These are phyloP conservation scores for Meloidogyne chitwoodi DNA, from an alignment of 1,140 invertebrate genomes.

Conservation along the genomic window DNA sequence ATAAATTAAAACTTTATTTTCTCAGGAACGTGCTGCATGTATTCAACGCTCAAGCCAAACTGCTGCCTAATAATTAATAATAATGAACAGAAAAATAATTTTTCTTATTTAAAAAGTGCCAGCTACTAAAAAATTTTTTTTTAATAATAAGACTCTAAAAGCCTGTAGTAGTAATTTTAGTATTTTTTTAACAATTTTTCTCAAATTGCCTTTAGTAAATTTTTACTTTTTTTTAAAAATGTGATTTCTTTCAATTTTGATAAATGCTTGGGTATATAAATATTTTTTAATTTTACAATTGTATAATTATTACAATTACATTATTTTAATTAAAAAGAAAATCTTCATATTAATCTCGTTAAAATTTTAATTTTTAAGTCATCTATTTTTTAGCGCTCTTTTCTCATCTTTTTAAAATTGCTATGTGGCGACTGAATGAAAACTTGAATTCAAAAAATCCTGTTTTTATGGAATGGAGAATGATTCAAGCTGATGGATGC, in stretches of 20 bases:
- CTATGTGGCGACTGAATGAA: neutral
- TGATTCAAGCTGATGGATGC: neutral
- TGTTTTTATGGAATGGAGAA: neutral
- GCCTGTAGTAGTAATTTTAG: neutral
- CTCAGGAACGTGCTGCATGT: conserved; percentile 57
- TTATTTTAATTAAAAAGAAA: neutral
- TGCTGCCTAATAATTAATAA: conserved; percentile 22
- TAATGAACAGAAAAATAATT: neutral
- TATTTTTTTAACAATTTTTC: neutral
- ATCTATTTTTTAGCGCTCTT: too few species aligned
- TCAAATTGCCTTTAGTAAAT: neutral
- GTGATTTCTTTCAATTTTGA: neutral
- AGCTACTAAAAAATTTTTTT: neutral
- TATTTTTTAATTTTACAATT: neutral
- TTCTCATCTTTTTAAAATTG: neutral
- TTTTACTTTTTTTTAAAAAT: neutral
- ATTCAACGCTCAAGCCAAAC: conserved; percentile 54
- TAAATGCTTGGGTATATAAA: neutral
- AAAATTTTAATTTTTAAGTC: too few species aligned
- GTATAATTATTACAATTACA: neutral
- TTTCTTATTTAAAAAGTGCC: neutral
- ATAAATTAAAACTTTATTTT: neutral
- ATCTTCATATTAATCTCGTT: neutral
- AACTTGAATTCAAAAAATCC: neutral
- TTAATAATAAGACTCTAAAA: neutral